These are phyloP conservation scores for Eretmochelys imbricata DNA, from an alignment of 2,113 vertebrate genomes.

Conservation along the genomic window DNA sequence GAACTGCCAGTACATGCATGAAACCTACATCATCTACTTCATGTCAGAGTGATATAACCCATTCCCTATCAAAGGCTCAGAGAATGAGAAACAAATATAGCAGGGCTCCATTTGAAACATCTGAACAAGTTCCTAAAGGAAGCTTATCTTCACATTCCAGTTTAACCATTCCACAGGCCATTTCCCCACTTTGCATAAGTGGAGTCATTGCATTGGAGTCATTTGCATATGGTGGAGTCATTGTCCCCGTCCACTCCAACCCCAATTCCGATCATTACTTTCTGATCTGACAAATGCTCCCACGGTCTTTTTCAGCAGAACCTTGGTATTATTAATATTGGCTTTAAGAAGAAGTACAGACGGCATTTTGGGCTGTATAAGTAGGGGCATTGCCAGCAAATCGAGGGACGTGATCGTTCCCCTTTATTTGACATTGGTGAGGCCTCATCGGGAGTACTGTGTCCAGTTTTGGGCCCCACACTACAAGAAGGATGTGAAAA, in stretches of 20 bases:
- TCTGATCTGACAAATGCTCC: not conserved
- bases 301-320: not conserved
- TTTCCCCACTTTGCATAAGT: not conserved
- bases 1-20: not conserved
- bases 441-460: no score
- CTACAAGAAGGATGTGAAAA: no score
- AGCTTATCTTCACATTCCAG: not conserved
- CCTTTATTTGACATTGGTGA: no score
- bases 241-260: not conserved
- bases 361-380: no score
- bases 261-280: not conserved
- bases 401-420: no score
- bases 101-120: not conserved
- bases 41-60: not conserved
- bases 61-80: not conserved
- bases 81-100: not conserved
- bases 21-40: not conserved
- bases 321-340: not conserved
- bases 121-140: not conserved
- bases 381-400: no score
- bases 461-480: no score
- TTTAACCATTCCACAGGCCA: not conserved
- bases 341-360: not conserved
- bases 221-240: not conserved
- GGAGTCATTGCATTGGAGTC: no score